These are phyloP conservation scores for Azemiops feae DNA, from an alignment of 2,113 vertebrate genomes.

Conservation along the genomic window DNA sequence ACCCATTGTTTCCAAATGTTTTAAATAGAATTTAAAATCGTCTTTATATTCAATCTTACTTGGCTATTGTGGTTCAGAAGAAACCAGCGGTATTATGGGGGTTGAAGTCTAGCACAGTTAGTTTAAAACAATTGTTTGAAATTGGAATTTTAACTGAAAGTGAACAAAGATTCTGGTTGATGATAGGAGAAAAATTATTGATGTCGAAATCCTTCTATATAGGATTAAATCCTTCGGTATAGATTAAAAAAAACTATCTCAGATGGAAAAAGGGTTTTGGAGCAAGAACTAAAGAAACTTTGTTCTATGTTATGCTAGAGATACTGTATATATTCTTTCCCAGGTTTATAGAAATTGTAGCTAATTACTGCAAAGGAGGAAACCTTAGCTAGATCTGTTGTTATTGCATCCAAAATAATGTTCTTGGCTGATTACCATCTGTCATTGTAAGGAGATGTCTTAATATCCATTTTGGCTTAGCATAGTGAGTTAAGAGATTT, in stretches of 20 bases:
- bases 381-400: not conserved
- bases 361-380: not conserved
- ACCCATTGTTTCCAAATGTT: not conserved
- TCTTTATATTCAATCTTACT: not conserved
- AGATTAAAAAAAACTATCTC: not conserved
- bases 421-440: not conserved
- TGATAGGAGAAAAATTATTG: not conserved
- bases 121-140: not conserved
- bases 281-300: not conserved
- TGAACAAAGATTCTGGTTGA: not conserved
- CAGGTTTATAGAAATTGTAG: not conserved
- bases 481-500: not conserved
- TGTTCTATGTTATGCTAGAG: not conserved
- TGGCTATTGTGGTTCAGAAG: not conserved
- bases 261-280: not conserved
- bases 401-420: not conserved
- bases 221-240: not conserved
- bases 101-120: not conserved
- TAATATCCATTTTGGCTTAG: not conserved
- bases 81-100: not conserved
- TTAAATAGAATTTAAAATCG: not conserved
- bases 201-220: not conserved
- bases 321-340: not conserved
- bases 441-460: not conserved
- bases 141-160: not conserved